Conservation (phyloP, 2,888 invertebrate species). For the Amphipyra tragopoginis region DNA sequence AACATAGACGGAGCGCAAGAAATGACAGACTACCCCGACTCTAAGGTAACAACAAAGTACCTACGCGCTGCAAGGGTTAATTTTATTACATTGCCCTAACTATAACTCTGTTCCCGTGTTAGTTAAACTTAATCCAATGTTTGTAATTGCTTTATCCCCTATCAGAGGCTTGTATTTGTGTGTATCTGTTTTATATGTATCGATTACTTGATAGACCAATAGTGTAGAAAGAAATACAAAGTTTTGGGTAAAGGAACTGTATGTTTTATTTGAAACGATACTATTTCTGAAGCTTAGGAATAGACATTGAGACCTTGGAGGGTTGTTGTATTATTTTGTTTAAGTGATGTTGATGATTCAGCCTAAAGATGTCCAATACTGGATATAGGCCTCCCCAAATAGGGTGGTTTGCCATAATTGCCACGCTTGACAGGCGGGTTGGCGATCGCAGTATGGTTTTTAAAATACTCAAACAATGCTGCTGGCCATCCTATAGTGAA, state of each 20-base stretch:
- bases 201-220: slow-evolving; percentile 18
- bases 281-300: too few species aligned
- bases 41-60: slow-evolving; percentile 19
- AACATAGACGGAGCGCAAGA: slow-evolving; percentile 22
- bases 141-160: slow-evolving; percentile 55
- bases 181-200: slow-evolving; percentile 28
- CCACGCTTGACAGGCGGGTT: too few species aligned
- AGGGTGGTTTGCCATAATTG: too few species aligned
- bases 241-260: not conserved
- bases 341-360: too few species aligned
- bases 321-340: too few species aligned
- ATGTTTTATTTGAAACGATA: too few species aligned
- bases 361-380: too few species aligned
- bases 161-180: slow-evolving; percentile 25
- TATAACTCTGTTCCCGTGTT: slow-evolving; percentile 53
- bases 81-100: slow-evolving; percentile 54
- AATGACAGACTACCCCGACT: slow-evolving; percentile 26
- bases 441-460: too few species aligned
- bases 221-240: not conserved
- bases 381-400: too few species aligned
- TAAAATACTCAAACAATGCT: too few species aligned
- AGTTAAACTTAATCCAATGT: slow-evolving; percentile 57
- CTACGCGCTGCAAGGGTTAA: slow-evolving; percentile 54
- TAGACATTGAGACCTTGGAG: too few species aligned
- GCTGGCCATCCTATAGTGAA: too few species aligned